phyloP scores from a whole-genome alignment of 2,797 vertebrate species.

The Sparus aurata region DNA sequence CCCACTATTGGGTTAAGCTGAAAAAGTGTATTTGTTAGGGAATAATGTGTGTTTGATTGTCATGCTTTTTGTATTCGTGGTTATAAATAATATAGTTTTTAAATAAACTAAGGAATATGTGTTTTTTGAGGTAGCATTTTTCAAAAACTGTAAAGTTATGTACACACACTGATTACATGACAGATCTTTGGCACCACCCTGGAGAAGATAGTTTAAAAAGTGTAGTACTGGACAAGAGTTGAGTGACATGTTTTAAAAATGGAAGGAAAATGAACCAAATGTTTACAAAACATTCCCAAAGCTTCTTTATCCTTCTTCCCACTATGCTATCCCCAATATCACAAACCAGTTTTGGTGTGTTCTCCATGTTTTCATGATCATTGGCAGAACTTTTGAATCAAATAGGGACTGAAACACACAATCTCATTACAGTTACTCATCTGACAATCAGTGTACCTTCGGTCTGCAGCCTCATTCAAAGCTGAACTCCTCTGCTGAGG shows the following conservation, averaged over 20 bases:
- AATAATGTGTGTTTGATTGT: background rate
- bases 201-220: background rate
- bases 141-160: background rate
- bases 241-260: background rate
- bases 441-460: constrained; percentile 63
- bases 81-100: background rate
- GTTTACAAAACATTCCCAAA: background rate
- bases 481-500: constrained; percentile 62
- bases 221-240: background rate
- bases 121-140: background rate
- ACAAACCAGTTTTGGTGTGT: background rate
- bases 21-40: too few relatives aligned
- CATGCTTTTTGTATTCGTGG: too few relatives aligned
- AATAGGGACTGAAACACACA: background rate
- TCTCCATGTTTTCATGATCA: background rate
- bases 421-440: background rate
- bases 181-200: background rate
- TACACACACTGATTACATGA: background rate
- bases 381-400: background rate
- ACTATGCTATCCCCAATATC: background rate
- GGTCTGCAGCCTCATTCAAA: constrained; percentile 31
- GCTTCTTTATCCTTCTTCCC: background rate
- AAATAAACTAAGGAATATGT: background rate
- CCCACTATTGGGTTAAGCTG: background rate
- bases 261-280: background rate